phyloP scores from a whole-genome alignment of 2,888 invertebrate genomes.

The Andrena praecox region DNA sequence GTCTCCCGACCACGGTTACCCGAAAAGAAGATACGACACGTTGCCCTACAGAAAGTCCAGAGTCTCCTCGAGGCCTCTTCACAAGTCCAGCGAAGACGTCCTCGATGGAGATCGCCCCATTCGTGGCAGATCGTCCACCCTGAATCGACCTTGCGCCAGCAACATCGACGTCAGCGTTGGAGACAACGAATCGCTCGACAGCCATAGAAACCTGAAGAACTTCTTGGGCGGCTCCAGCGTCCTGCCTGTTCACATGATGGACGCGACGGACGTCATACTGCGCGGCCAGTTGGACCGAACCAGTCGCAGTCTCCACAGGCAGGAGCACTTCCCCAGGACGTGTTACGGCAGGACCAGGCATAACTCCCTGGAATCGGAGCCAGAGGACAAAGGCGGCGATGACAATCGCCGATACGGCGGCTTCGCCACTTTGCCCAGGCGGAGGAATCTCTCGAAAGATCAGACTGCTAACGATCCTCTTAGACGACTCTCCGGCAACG shows the following conservation, averaged over 20 bases:
- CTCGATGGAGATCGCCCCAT: slow-evolving; percentile 73
- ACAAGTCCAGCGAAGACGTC: slow-evolving; percentile 79
- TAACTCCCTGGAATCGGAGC: slow-evolving; percentile 75
- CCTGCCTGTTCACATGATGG: slow-evolving; percentile 70
- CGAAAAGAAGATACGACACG: slow-evolving; percentile 75
- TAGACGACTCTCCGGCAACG: slow-evolving; percentile 79
- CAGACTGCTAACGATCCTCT: slow-evolving; percentile 70
- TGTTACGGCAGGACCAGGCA: slow-evolving; percentile 70
- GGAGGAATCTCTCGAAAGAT: slow-evolving; percentile 74
- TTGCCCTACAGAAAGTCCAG: slow-evolving; percentile 73
- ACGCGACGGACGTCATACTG: slow-evolving; percentile 80
- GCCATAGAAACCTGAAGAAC: slow-evolving; percentile 1
- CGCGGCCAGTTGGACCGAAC: slow-evolving; percentile 72
- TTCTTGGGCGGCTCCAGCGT: slow-evolving; percentile 12
- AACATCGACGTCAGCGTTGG: slow-evolving; percentile 69
- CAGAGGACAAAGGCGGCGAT: slow-evolving; percentile 43
- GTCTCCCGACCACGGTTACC: not conserved
- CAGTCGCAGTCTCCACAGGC: slow-evolving; percentile 29
- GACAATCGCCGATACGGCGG: slow-evolving; percentile 44
- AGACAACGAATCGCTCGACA: slow-evolving; percentile 27
- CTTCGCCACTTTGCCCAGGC: slow-evolving; percentile 79
- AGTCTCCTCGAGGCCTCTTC: slow-evolving; percentile 69
- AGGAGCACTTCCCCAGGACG: slow-evolving; percentile 24
- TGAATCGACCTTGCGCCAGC: slow-evolving; percentile 72
- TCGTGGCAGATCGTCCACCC: slow-evolving; percentile 42